Evolutionary conservation across 2,888 invertebrate genomes (phyloP), one percentile per base, ranked within the genome.

Genomic region (Drosophila meridiana): DNA sequence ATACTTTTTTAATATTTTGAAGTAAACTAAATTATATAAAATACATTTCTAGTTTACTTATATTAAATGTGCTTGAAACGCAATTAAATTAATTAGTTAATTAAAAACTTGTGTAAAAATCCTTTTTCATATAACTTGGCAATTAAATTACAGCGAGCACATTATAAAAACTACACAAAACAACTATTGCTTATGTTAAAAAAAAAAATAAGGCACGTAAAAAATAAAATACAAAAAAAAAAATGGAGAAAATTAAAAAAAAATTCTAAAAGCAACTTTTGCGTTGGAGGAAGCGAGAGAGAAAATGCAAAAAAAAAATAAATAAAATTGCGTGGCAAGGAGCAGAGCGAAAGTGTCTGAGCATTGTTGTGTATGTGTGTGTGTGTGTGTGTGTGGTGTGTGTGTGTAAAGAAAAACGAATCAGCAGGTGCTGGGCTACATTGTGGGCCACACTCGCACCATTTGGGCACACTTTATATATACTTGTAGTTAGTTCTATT

Each of bases 401-500:
- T 60, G 69, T 69, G 67, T 72, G 61, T 60, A 38, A 80, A 73
- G 76, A 73, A 76, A 73, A 67, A 58, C 63, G 73, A 82, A 83
- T 90, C 90, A 81, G 90, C 90, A 90, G 90, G 90, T 86, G 88
- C 81, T 78, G 88, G 88, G 84, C 57, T 67, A 79, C 73, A 78
- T 67, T 89, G 89, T 81, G 89, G 87, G 80, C 69, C 67, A 66
- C 57, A 55, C 62, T 59, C 63, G 28, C 65, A 61, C 67, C 70
- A 67, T 63, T 68, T 69, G 67, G 63, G 48, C 43, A 47, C 43
- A 30, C 57, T 69, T 50, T 69, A 58, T 70, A 34, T 53, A 28
- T 48, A 57, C 47, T 69, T 64, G 85, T 73, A 67, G 76, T 71
- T 64, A 72, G 67, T 56, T 43, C 60, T 61, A 61, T 48, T 73